Conservation (phyloP, 2,797 vertebrate genomes). For the Petrocephalus schoutedeni region DNA sequence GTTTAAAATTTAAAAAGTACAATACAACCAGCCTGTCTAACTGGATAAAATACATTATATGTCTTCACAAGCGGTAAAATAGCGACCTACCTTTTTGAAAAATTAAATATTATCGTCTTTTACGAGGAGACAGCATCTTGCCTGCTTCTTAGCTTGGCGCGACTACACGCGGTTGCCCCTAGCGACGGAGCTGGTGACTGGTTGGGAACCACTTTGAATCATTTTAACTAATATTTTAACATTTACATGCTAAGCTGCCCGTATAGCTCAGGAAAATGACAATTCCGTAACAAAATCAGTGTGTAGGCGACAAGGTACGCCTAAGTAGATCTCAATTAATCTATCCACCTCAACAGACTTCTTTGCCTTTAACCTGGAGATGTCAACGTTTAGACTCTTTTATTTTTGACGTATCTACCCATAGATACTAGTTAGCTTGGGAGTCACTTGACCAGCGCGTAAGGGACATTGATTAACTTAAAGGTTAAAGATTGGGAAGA, state of each 20-base stretch:
- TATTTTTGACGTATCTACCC: neutral
- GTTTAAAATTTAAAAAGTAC: neutral
- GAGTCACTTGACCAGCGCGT: neutral
- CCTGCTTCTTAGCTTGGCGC: neutral
- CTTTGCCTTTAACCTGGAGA: neutral
- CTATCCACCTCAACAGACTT: neutral
- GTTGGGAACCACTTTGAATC: neutral
- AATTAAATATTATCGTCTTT: neutral
- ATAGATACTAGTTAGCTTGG: neutral
- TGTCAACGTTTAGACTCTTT: neutral
- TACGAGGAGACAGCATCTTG: neutral
- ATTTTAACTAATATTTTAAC: neutral
- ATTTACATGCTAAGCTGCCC: neutral
- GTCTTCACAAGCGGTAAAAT: neutral
- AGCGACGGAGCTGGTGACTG: neutral
- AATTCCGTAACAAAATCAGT: neutral
- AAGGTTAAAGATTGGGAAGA: too few species aligned
- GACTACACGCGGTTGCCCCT: conserved; percentile 19
- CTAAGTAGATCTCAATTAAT: neutral
- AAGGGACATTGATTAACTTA: neutral
- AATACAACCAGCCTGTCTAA: neutral
- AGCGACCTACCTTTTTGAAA: neutral
- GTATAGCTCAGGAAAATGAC: neutral
- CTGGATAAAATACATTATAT: neutral
- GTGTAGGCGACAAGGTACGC: neutral